phyloP scores from a whole-genome alignment of 2,113 vertebrate genomes.

The Neopipo cinnamomea region DNA sequence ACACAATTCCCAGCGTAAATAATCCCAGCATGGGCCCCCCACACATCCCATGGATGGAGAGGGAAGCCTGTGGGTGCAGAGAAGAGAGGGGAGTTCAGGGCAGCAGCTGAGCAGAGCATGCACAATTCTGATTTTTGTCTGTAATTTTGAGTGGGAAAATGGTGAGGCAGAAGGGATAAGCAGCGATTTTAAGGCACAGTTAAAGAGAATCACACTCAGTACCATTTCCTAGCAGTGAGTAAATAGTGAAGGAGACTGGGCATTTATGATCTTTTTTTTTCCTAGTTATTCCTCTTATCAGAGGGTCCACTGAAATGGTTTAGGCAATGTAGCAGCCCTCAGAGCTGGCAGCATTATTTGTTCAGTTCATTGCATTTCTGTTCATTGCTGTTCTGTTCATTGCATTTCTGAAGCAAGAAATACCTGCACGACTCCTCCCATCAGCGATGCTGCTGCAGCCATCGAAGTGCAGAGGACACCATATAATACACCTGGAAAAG shows the following conservation, averaged over 20 bases:
- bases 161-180: neutral
- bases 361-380: neutral
- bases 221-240: neutral
- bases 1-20: conserved; percentile 83
- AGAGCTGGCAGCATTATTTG: neutral
- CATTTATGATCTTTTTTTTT: neutral
- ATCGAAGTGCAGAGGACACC: conserved; percentile 81
- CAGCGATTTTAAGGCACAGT: neutral
- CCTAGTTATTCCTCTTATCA: neutral
- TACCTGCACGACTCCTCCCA: conserved; percentile 86
- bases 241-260: neutral
- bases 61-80: conserved; percentile 75
- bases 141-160: neutral
- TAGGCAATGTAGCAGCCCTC: neutral
- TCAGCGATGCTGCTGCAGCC: conserved; percentile 79
- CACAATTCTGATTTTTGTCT: neutral
- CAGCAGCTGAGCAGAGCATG: neutral
- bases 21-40: conserved; percentile 86
- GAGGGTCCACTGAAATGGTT: neutral
- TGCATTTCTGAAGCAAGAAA: neutral
- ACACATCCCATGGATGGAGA: conserved; percentile 88
- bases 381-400: neutral
- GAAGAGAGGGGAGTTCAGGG: neutral
- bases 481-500: conserved; percentile 79
- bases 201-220: neutral